Evolutionary conservation across 2,797 vertebrate genomes (phyloP), one percentile per base, ranked within the genome.

Genomic region (Toxotes lorentzi): DNA sequence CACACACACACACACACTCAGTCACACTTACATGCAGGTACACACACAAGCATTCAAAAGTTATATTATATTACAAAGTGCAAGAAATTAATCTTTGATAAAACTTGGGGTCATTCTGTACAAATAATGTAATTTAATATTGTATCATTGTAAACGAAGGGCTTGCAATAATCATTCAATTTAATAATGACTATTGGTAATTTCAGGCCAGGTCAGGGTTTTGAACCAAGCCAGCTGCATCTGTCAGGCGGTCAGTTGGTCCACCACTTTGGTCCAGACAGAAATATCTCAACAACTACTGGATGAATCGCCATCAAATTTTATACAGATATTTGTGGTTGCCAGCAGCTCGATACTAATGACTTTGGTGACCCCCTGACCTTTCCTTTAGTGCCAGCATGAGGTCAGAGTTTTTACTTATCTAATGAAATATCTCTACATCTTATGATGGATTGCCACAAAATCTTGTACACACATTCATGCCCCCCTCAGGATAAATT

Each of bases 21-120:
- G 30, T 5, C 21, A 19, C 23, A 7, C 13, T 16, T 12, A 19
- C 16, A 64, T 9, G 27, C 82, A 81, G 34, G 58, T 70, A 85
- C 69, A 62, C 7, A 51, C 70, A 82, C 27, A 61, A 35, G 35
- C 40, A 62, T 8, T 34, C 13, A 57, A 79, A 58, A 47, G 40
- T 62, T 70, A 68, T 27, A 58, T 62, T 70, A 68, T 27, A 58
- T 75, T 76, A 73, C 53, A 50, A 82, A 87, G 73, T 27, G 19
- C 27, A 47, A 51, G 21, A 48, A 48, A 47, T 30, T 34, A 65
- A 34, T 82, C 66, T 64, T 59, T 57, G 38, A 85, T 64, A 62
- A 68, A 41, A 48, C 2, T 17, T 1, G 19, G 56, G 19, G 24
- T 51, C 24, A 19, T 45, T 24, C 11, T 12, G 7, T 32, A 47